Conservation (phyloP, 1,140 invertebrate species). For the Pachypeltis micranthus region DNA sequence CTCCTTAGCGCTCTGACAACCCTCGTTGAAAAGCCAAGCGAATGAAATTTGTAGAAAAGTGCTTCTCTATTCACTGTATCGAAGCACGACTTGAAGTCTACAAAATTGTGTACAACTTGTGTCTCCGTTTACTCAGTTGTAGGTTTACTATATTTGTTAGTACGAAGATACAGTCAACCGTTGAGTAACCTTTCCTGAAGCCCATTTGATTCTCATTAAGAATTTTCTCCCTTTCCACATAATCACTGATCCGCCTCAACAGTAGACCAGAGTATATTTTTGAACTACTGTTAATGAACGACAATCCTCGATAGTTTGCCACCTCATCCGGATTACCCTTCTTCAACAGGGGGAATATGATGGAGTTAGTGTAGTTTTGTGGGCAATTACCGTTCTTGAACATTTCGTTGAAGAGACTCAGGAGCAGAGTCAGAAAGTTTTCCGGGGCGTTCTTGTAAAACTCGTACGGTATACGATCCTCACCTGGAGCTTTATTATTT, state of each 20-base stretch:
- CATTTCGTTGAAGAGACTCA: not conserved
- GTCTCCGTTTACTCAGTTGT: not conserved
- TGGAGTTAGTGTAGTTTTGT: not conserved
- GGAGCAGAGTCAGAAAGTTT: conserved; percentile 2
- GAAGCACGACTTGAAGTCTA: conserved; percentile 11
- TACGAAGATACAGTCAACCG: conserved; percentile 25
- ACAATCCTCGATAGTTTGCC: conserved; percentile 27
- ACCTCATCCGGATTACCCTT: conserved; percentile 24
- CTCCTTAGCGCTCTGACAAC: conserved; percentile 6
- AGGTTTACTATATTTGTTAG: conserved; percentile 14
- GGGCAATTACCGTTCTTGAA: not conserved
- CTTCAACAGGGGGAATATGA: conserved; percentile 18
- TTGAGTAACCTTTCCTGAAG: conserved; percentile 25
- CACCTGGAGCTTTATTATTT: conserved; percentile 14
- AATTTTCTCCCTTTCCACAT: conserved; percentile 20
- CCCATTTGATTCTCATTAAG: conserved; percentile 28
- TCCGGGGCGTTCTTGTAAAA: conserved; percentile 11
- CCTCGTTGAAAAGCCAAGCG: conserved; percentile 1
- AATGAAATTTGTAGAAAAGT: conserved; percentile 6
- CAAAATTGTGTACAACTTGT: conserved; percentile 14
- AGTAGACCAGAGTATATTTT: conserved; percentile 28
- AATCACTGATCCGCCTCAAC: conserved; percentile 21
- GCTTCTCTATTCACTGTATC: conserved; percentile 2
- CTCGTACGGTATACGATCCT: conserved; percentile 15
- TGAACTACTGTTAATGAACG: conserved; percentile 23